Percentiles rank a stretch among this genome's conserved stretches.
phyloP scores from a whole-genome alignment of 1,140 invertebrate species.

The Leptinotarsa lineolata region DNA sequence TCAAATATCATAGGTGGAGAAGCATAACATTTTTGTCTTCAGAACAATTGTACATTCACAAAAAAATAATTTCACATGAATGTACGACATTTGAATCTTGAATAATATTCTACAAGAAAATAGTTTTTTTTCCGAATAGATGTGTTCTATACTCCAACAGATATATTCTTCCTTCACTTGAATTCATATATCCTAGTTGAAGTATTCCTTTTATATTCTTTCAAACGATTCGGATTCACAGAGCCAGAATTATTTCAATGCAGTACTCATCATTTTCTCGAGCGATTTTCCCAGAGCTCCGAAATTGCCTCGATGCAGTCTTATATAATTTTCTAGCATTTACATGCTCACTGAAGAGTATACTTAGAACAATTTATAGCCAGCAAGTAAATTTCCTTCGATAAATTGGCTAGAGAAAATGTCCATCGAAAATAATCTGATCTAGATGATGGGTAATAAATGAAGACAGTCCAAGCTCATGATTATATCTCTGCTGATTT shows the following conservation, averaged over 20 bases:
- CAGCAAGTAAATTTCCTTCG: constrained; percentile 9
- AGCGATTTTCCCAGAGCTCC: not conserved
- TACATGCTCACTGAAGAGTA: constrained; percentile 19
- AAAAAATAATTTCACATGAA: too few species aligned
- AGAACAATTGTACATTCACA: too few species aligned
- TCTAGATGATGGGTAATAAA: constrained; percentile 7
- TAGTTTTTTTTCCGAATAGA: too few species aligned
- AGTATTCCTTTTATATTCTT: not conserved
- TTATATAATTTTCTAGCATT: constrained; percentile 14
- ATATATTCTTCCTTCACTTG: too few species aligned
- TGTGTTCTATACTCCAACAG: too few species aligned
- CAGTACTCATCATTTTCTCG: constrained; percentile 8
- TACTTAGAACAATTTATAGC: constrained; percentile 14
- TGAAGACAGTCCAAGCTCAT: not conserved
- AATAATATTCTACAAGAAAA: too few species aligned
- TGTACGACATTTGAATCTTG: too few species aligned
- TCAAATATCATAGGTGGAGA: too few species aligned
- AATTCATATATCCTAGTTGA: too few species aligned
- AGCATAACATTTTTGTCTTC: too few species aligned
- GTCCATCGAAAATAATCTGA: not conserved
- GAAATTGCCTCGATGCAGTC: constrained; percentile 13
- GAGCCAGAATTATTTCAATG: constrained; percentile 8
- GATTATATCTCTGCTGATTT: not conserved
- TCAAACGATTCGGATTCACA: not conserved
- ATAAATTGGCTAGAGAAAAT: not conserved